Evolutionary conservation across 53 echinoderm and acorn worm genomes (phyloP).

Genomic region (Patiria pectinifera): DNA sequence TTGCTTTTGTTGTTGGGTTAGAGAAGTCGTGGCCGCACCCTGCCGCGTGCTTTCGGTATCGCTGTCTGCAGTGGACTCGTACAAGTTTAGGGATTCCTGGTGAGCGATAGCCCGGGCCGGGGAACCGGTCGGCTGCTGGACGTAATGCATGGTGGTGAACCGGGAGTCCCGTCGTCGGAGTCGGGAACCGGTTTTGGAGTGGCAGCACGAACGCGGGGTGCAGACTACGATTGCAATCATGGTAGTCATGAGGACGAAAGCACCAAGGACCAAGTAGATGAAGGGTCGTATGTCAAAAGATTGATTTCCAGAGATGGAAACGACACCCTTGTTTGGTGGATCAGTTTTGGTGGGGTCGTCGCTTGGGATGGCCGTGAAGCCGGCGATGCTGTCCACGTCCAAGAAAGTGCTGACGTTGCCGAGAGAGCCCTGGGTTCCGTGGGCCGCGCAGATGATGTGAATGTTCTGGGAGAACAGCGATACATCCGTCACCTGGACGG

Average conservation of each 20-base stretch:
- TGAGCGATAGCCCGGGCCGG: conserved; percentile 67
- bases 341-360: neutral
- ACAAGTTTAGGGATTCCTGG: conserved; percentile 73
- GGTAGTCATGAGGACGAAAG: conserved; percentile 70
- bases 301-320: conserved; percentile 14
- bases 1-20: conserved; percentile 65
- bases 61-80: conserved; percentile 72
- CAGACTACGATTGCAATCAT: conserved; percentile 85
- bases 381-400: conserved; percentile 42
- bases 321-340: conserved; percentile 22
- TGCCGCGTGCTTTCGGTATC: conserved; percentile 63
- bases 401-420: conserved; percentile 66
- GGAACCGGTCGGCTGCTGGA: conserved; percentile 79
- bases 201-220: conserved; percentile 75
- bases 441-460: conserved; percentile 71
- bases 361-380: conserved; percentile 35
- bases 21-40: neutral
- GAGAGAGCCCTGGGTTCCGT: conserved; percentile 64
- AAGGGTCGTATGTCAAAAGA: conserved; percentile 74
- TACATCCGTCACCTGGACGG: conserved; percentile 72
- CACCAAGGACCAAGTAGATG: conserved; percentile 70
- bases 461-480: conserved; percentile 59
- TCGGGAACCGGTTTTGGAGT: conserved; percentile 23
- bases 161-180: conserved; percentile 64
- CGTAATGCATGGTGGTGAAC: conserved; percentile 86